A percentile compares a stretch with the other conserved stretches of the same genome.
phyloP scores from a whole-genome alignment of 1,140 invertebrate genomes.

The Aleiodes sp. region DNA sequence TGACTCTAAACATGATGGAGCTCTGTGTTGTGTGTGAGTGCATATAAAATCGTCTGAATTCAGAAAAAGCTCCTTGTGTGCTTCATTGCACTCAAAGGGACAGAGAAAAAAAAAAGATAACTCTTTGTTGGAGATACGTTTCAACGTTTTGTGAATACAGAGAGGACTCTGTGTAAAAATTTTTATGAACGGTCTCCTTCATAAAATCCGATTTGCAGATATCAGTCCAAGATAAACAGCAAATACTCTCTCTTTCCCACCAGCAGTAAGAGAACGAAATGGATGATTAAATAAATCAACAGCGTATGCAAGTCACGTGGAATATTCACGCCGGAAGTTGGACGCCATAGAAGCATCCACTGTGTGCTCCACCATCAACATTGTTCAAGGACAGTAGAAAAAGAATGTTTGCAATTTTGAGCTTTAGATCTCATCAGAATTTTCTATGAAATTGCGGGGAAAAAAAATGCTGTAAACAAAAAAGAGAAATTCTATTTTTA shows the following conservation, averaged over 20 bases:
- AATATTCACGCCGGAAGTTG: not conserved
- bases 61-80: not conserved
- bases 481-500: not conserved
- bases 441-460: too few species aligned
- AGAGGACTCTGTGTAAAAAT: slow-evolving; percentile 1
- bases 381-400: not conserved
- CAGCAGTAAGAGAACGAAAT: not conserved
- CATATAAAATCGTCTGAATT: not conserved
- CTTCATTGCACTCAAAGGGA: not conserved
- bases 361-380: not conserved
- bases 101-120: not conserved
- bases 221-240: slow-evolving; percentile 6
- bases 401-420: too few species aligned
- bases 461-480: too few species aligned
- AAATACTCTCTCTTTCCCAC: too few species aligned
- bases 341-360: not conserved
- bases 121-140: slow-evolving; percentile 9
- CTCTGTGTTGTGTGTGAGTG: not conserved
- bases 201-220: slow-evolving; percentile 5
- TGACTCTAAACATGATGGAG: not conserved
- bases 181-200: not conserved
- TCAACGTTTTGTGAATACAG: not conserved
- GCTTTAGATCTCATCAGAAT: too few species aligned
- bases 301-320: not conserved
- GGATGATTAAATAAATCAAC: not conserved